Evolutionary conservation across 64 coral and sea anemone species (phyloP).

Genomic region (Montipora sp.): DNA sequence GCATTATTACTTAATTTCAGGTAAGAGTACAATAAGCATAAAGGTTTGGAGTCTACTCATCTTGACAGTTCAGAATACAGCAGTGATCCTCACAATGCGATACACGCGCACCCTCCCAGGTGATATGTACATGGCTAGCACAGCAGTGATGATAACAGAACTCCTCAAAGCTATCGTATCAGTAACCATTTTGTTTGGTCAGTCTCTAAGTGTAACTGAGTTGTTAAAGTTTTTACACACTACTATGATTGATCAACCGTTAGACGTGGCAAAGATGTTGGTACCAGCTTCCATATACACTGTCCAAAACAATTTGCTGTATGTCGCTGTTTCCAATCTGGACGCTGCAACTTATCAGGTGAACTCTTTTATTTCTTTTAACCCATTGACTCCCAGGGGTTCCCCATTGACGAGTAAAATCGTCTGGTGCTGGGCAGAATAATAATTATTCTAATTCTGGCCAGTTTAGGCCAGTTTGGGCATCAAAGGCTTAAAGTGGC

Average conservation of each 20-base stretch:
- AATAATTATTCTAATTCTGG: too few species aligned
- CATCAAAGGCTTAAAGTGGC: too few species aligned
- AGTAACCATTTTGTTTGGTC: slow-evolving; percentile 70
- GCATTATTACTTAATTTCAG: background rate
- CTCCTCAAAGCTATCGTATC: slow-evolving; percentile 76
- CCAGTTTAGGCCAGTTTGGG: too few species aligned
- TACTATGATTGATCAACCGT: slow-evolving; percentile 64
- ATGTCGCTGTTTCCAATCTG: slow-evolving; percentile 97
- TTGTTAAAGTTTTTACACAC: slow-evolving; percentile 72
- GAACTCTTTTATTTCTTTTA: background rate
- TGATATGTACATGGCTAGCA: slow-evolving; percentile 89
- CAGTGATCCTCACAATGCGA: slow-evolving; percentile 82
- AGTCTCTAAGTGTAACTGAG: slow-evolving; percentile 32
- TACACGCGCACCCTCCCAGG: slow-evolving; percentile 89
- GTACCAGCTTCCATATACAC: slow-evolving; percentile 92
- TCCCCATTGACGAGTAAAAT: too few species aligned
- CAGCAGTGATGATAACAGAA: slow-evolving; percentile 89
- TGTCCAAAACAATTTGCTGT: slow-evolving; percentile 94
- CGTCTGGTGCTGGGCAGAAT: too few species aligned
- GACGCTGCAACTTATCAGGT: slow-evolving; percentile 99
- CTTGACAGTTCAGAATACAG: slow-evolving; percentile 90
- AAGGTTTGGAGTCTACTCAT: slow-evolving; percentile 93
- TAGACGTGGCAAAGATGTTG: slow-evolving; percentile 80
- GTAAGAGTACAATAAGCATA: slow-evolving; percentile 53
- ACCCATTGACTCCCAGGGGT: background rate